Percentiles rank a stretch among this genome's conserved stretches.
phyloP scores from a whole-genome alignment of 2,113 vertebrate species.

The Epinephelus lanceolatus region DNA sequence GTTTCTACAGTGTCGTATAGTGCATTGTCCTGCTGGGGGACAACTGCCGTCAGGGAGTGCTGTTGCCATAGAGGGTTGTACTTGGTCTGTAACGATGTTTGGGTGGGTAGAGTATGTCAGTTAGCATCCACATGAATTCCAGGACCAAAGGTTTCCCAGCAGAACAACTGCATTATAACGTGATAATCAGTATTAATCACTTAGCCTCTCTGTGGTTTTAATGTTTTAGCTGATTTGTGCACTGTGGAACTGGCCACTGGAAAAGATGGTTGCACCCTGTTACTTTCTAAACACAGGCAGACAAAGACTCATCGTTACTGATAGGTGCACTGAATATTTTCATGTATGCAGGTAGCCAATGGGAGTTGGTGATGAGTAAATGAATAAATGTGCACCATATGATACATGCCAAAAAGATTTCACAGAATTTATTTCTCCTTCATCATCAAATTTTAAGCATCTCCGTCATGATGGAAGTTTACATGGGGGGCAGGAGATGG shows the following conservation, averaged over 20 bases:
- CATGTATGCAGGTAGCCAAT: neutral
- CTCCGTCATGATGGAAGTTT: neutral
- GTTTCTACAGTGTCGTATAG: too few species aligned
- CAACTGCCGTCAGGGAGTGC: too few species aligned
- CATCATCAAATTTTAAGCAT: neutral
- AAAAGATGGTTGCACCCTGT: neutral
- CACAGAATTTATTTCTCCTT: neutral
- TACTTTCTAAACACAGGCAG: neutral
- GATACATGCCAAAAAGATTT: neutral
- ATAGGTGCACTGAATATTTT: neutral
- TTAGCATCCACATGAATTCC: too few species aligned
- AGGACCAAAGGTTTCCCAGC: too few species aligned
- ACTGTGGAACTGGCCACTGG: neutral
- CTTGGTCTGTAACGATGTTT: too few species aligned
- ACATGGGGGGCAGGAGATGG: neutral
- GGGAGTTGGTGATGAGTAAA: neutral
- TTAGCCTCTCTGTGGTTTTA: too few species aligned
- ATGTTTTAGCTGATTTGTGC: neutral
- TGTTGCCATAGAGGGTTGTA: too few species aligned
- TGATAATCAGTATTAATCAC: too few species aligned
- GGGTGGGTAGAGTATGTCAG: too few species aligned
- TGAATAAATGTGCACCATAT: neutral
- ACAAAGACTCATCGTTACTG: neutral
- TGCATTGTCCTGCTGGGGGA: too few species aligned
- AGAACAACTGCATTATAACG: too few species aligned